These are phyloP conservation scores for Drosophila longiperda DNA, from an alignment of 2,888 invertebrate genomes.

Conservation along the genomic window DNA sequence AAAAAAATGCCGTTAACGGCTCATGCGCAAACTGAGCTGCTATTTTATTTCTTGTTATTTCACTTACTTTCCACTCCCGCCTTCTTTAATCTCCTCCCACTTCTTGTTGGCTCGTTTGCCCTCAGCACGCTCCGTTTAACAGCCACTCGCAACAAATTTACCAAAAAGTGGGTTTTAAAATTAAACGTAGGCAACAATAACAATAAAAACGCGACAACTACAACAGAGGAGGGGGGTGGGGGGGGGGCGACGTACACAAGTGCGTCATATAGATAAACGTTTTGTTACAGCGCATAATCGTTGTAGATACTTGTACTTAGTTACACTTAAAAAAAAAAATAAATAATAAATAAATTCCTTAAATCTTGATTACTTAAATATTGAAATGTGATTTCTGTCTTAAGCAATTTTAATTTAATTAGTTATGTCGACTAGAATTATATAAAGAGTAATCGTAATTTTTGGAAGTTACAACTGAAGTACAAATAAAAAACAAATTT, in stretches of 20 bases:
- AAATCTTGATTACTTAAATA: too few relatives aligned
- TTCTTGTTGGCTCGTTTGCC: conserved; percentile 42
- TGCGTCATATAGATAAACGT: conserved; percentile 74
- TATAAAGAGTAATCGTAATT: too few relatives aligned
- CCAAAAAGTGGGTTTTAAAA: conserved; percentile 61
- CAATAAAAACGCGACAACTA: conserved; percentile 25
- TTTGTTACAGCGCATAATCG: conserved; percentile 75
- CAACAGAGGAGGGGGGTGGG: conserved; percentile 6
- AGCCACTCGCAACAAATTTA: conserved; percentile 74
- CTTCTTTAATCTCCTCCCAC: background rate
- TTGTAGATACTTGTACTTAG: conserved; percentile 52
- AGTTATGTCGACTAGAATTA: too few relatives aligned
- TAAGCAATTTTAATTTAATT: too few relatives aligned
- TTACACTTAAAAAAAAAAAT: conserved; percentile 33
- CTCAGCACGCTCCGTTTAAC: conserved; percentile 72
- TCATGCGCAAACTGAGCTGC: conserved; percentile 46
- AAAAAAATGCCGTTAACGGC: conserved; percentile 12
- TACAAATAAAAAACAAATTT: background rate
- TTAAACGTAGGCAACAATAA: conserved; percentile 56
- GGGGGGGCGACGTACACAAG: conserved; percentile 16
- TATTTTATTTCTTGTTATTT: conserved; percentile 34
- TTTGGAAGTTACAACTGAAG: background rate
- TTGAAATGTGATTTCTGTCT: too few relatives aligned
- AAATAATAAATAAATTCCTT: background rate
- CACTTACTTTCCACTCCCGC: background rate